A percentile compares a stretch with the other conserved stretches of the same genome.
phyloP scores from a whole-genome alignment of 2,797 vertebrate genomes.

The Limnodromus scolopaceus region DNA sequence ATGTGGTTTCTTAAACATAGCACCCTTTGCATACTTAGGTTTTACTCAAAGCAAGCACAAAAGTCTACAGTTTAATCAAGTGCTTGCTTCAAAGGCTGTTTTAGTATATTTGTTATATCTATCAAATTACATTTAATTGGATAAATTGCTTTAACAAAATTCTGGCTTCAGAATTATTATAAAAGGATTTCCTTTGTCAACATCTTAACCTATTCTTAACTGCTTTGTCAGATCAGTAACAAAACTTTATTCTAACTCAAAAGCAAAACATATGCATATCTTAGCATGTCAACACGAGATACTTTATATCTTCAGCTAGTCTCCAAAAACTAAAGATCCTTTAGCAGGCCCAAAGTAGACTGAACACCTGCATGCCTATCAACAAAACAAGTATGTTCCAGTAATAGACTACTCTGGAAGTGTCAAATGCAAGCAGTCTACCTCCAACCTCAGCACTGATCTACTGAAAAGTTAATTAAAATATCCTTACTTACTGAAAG shows the following conservation, averaged over 20 bases:
- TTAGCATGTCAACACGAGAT: not conserved
- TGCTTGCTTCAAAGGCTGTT: not conserved
- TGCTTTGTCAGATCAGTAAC: not conserved
- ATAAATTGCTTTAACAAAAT: not conserved
- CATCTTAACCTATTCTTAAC: not conserved
- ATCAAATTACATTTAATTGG: not conserved
- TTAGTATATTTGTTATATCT: not conserved
- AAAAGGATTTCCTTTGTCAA: not conserved
- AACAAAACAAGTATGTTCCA: not conserved
- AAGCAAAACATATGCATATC: not conserved
- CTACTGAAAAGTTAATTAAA: not conserved
- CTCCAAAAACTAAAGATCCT: not conserved
- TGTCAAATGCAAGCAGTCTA: not conserved
- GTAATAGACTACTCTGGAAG: not conserved
- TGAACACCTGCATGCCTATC: not conserved
- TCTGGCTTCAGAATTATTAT: not conserved
- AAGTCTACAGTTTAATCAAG: not conserved
- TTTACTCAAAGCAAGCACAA: not conserved
- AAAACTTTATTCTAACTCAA: not conserved
- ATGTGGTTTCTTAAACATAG: not conserved
- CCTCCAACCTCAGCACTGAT: not conserved
- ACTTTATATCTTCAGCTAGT: not conserved
- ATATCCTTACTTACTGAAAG: not conserved
- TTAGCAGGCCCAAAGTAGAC: not conserved
- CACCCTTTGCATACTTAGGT: not conserved